These are phyloP conservation scores for Cryptotis parvus DNA, from an alignment of 2,113 vertebrate species.

Conservation along the genomic window DNA sequence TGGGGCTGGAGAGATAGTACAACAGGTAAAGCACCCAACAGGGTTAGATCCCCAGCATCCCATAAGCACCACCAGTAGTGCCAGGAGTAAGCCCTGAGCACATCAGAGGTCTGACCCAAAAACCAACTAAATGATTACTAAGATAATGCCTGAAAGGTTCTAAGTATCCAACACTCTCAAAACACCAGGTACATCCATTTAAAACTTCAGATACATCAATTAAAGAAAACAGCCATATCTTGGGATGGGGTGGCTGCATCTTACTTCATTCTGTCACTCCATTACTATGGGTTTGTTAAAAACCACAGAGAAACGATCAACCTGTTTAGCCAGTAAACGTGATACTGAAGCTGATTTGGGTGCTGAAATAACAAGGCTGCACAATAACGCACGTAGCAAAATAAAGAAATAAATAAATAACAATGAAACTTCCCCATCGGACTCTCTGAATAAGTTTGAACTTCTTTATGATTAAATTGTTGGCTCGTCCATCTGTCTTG, in stretches of 20 bases:
- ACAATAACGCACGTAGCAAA: not conserved
- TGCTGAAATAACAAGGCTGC: not conserved
- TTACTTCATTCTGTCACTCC: not conserved
- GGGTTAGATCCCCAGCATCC: not conserved
- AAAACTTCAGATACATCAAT: too few relatives aligned
- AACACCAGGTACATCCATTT: not conserved
- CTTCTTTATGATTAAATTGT: constrained; percentile 43
- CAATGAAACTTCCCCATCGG: constrained; percentile 4
- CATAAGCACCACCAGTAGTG: too few relatives aligned
- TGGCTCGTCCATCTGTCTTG: not conserved
- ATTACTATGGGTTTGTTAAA: not conserved
- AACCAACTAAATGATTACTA: not conserved
- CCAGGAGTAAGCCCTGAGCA: too few relatives aligned
- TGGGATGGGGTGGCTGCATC: not conserved
- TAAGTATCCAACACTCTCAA: not conserved
- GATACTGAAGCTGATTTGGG: not conserved
- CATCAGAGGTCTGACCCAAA: not conserved
- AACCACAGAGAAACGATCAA: not conserved
- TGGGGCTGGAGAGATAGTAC: not conserved
- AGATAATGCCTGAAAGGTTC: not conserved
- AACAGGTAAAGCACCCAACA: not conserved
- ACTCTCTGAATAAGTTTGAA: not conserved
- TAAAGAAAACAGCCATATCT: too few relatives aligned
- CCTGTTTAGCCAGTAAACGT: not conserved
- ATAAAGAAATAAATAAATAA: not conserved